These are phyloP conservation scores for Larimichthys crocea DNA, from an alignment of 2,113 vertebrate species.

Conservation along the genomic window DNA sequence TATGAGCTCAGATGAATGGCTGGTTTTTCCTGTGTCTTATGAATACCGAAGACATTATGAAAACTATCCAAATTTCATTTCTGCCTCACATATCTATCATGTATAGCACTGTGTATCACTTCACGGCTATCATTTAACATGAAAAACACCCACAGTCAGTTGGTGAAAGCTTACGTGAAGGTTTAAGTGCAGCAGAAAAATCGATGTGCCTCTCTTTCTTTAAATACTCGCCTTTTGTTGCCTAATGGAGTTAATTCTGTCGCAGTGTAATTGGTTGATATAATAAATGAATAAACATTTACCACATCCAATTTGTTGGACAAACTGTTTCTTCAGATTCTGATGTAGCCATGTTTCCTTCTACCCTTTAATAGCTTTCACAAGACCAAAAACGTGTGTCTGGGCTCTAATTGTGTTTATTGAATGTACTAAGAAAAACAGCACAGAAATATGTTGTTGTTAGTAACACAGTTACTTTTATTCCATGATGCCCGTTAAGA, in stretches of 20 bases:
- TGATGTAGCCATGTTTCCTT: constrained; percentile 68
- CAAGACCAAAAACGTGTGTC: constrained; percentile 40
- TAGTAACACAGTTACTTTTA: constrained; percentile 1
- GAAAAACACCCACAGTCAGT: constrained; percentile 47
- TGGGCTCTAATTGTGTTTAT: constrained; percentile 47
- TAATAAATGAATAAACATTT: constrained; percentile 78
- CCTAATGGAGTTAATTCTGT: constrained; percentile 78
- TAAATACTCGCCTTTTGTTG: constrained; percentile 58
- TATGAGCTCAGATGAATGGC: constrained; percentile 80
- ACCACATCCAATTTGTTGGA: constrained; percentile 78
- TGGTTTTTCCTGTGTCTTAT: constrained; percentile 67
- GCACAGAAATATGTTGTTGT: constrained; percentile 10
- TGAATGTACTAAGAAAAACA: constrained; percentile 17
- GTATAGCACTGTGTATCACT: constrained; percentile 44
- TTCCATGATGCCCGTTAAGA: background rate
- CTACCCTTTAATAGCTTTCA: constrained; percentile 56
- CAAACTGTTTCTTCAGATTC: constrained; percentile 78
- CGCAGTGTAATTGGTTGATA: constrained; percentile 75
- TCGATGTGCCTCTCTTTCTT: constrained; percentile 54
- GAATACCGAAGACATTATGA: constrained; percentile 75
- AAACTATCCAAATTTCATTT: constrained; percentile 79
- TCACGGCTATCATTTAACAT: constrained; percentile 57
- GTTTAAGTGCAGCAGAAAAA: constrained; percentile 51
- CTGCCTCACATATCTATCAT: constrained; percentile 68
- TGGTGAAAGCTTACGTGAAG: constrained; percentile 46